phyloP scores from a whole-genome alignment of 2,888 invertebrate genomes.

The Chrysodeixis includens region DNA sequence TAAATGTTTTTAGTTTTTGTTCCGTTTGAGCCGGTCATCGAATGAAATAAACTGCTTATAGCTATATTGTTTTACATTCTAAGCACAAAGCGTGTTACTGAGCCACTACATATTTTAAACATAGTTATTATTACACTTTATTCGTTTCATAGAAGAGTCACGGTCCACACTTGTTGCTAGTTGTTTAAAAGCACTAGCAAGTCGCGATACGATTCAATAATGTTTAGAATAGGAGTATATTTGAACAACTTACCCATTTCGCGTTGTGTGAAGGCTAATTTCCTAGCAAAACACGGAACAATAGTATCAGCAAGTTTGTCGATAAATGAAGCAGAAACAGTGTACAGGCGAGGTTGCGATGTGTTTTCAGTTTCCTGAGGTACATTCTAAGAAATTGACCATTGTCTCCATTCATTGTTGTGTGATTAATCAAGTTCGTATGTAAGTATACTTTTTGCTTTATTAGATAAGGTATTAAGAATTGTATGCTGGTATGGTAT shows the following conservation, averaged over 20 bases:
- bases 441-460: constrained; percentile 13
- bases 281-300: constrained; percentile 38
- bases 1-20: not conserved
- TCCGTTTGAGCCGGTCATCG: not conserved
- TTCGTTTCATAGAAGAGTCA: not conserved
- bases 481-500: not conserved
- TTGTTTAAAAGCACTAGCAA: not conserved
- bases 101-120: not conserved
- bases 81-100: not conserved
- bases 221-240: not conserved
- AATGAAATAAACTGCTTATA: not conserved
- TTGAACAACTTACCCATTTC: constrained; percentile 44
- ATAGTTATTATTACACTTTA: not conserved
- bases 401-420: constrained; percentile 51
- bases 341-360: constrained; percentile 13
- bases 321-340: constrained; percentile 52
- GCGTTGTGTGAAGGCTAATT: not conserved
- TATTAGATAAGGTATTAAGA: not conserved
- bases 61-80: not conserved
- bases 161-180: not conserved
- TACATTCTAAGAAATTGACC: constrained; percentile 53
- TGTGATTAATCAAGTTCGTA: constrained; percentile 20
- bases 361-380: constrained; percentile 51
- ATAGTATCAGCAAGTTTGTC: constrained; percentile 40
- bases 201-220: not conserved